Base-by-base conservation (phyloP, 2,888 invertebrate species). In the Tridacna crocea region DNA sequence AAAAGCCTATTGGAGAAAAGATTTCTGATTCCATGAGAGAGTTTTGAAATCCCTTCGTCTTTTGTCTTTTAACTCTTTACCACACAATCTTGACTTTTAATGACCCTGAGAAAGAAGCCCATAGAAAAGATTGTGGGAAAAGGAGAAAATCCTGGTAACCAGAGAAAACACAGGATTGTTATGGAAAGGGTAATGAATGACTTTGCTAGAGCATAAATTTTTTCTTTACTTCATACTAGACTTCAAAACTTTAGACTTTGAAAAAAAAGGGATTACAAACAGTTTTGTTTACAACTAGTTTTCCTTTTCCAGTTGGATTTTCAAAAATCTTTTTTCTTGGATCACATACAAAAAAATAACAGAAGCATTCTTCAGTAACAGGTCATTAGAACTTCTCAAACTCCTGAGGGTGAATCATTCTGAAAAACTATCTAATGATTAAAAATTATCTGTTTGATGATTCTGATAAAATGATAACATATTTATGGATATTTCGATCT, bases 381-480 rank as follows among this genome's bases (percentile, higher is more conserved):
- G 36, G 36, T 36, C 2, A 36, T 36, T 8, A 2, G 36, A 8
- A 4, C 8, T 4, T 36, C 2, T 4, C 3, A 36, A 36, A 36
- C 36, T 36, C 36, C 8, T 36, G 2, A 36, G 36, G 36, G 36
- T 36, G 36, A 36, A 36, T 36, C 8, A 36, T 36, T 36, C 36
- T 36, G 8, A 36, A 36, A 36, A 36, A 36, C 2, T 10, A 61
- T 24, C n/a, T 13, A 19, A 61, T 26, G n/a, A 27, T n/a, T 19
- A 46, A 66, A 19, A 0, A 46, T 46, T n/a, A 66, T 46, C 36
- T 46, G 22, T n/a, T 19, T 22, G 24, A 24, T 51, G 10, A 15
- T 8, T 22, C n/a, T 24, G 70, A 70, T 70, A 70, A 51, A 12
- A 22, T 51, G 70, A 70, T 70, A 70, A 70, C 48, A 70, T 70